phyloP scores from a whole-genome alignment of 2,113 vertebrate species.

The Orycteropus afer region DNA sequence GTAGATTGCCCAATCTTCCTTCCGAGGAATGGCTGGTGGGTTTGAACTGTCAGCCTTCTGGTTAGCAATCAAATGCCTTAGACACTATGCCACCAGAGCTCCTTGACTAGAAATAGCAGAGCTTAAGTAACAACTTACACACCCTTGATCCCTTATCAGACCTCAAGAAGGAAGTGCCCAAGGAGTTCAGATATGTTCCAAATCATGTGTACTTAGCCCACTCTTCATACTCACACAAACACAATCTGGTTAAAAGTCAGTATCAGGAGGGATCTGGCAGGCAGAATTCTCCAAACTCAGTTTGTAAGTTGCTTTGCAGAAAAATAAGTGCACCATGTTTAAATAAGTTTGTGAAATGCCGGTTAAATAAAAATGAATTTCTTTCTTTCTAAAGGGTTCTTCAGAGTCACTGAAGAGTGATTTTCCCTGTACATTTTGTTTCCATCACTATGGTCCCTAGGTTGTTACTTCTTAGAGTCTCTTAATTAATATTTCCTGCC shows the following conservation, averaged over 20 bases:
- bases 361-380: conserved; percentile 38
- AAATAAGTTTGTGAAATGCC: conserved; percentile 51
- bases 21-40: too few relatives aligned
- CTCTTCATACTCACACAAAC: background rate
- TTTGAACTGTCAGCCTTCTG: too few relatives aligned
- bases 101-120: background rate
- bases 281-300: background rate
- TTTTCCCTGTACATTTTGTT: conserved; percentile 18
- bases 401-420: conserved; percentile 1
- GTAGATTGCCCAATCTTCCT: too few relatives aligned
- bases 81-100: too few relatives aligned
- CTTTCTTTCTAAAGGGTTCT: conserved; percentile 25
- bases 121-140: background rate
- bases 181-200: background rate
- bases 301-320: background rate
- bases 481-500: conserved; percentile 55
- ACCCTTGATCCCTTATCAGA: background rate
- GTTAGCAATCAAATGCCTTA: too few relatives aligned
- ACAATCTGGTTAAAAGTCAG: background rate
- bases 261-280: background rate
- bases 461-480: background rate
- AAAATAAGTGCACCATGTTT: conserved; percentile 23
- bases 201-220: rapidly evolving
- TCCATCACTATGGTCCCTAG: background rate
- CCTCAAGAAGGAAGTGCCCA: background rate